Evolutionary conservation across 2,888 invertebrate genomes (phyloP).

Genomic region (Thecophora atra): DNA sequence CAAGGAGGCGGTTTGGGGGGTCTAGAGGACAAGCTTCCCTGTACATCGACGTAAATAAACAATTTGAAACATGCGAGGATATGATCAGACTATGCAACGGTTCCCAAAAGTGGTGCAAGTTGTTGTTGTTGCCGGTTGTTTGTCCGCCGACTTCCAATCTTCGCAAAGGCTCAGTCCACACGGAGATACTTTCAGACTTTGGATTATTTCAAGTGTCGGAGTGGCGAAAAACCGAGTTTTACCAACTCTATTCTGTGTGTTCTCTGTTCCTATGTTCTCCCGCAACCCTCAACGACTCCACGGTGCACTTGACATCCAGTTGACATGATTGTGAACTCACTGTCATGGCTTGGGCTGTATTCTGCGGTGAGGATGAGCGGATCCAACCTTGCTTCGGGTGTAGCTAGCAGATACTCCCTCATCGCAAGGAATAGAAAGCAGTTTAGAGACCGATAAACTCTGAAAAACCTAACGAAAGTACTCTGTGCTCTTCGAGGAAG

Average conservation of each 20-base stretch:
- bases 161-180: no score
- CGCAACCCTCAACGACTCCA: not conserved
- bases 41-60: slow-evolving; percentile 27
- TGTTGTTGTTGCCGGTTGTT: slow-evolving; percentile 7
- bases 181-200: no score
- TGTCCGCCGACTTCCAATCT: not conserved
- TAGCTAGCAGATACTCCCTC: no score
- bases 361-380: not conserved
- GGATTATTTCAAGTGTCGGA: no score
- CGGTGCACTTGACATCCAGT: slow-evolving; percentile 29
- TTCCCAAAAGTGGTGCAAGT: not conserved
- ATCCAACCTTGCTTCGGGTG: no score
- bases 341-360: not conserved
- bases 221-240: not conserved
- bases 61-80: slow-evolving; percentile 24
- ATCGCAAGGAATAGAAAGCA: no score
- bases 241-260: not conserved
- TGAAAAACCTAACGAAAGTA: no score
- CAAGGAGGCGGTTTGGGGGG: no score
- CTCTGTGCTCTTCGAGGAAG: no score
- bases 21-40: not conserved
- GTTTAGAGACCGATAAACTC: no score
- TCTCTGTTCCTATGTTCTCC: not conserved
- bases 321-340: slow-evolving; percentile 12
- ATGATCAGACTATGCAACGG: not conserved